Evolutionary conservation across 2,797 vertebrate genomes (phyloP), one percentile per base, ranked within the genome.

Genomic region (Molossus molossus): DNA sequence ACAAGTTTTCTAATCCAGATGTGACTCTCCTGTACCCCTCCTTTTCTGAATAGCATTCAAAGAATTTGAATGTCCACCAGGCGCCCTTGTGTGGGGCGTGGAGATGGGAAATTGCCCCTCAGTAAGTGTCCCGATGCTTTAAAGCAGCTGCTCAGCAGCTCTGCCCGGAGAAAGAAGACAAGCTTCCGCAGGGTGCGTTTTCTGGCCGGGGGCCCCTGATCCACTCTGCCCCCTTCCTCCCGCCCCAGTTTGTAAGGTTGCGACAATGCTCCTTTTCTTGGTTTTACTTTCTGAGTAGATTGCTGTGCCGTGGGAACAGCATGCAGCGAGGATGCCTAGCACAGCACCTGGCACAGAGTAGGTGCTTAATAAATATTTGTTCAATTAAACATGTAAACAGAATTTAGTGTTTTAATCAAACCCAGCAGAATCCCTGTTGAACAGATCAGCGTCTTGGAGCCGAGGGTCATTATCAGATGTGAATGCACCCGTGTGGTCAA

Each of bases 1-100:
- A 95, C 67, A 87, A 96, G 97, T 98, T 99, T 98, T 99, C 98
- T n/a, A 17, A 69, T 53, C 18, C 69, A 67, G 18, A 67, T 7
- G 17, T 7, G 18, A 73, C n/a, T 55, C 8, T 1, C 67, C 50
- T 75, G 60, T 14, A 37, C 88, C 6, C 75, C 82, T 50, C 29
- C 45, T 72, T 3, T 23, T 50, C 6, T 62, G 10, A 70, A 9
- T 37, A 5, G 18, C 2, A 8, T 29, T 58, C 18, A 5, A 18
- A 81, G 75, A 25, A 0, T 73, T 37, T 5, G 10, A 65, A 33
- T 37, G 67, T n/a, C 50, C 14, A 18, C 58, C 6, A 95, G 48
- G 75, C 5, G 45, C 65, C 65, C 5, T 18, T 1, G 82, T 1
- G 0, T 96, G 48, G 72, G 73, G 48, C 1, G 1, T 25, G 48